Percentiles rank a stretch among this genome's conserved stretches.
Conservation (phyloP, 2,113 vertebrate species). For the Pteronura brasiliensis region DNA sequence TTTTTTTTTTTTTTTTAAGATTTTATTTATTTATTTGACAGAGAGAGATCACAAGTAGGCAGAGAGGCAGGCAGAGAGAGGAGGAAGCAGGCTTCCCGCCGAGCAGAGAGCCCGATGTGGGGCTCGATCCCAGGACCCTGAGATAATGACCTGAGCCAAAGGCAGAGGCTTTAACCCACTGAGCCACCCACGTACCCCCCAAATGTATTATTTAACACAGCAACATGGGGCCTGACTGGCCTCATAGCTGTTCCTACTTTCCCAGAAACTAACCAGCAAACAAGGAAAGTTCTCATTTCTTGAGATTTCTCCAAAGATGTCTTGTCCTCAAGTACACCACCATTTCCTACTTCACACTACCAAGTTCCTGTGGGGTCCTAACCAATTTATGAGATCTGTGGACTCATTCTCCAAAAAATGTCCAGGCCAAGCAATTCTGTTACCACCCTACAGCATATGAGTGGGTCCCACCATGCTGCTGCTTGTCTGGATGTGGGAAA, state of each 20-base stretch:
- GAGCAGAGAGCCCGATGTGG: not conserved
- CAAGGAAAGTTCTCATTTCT: not conserved
- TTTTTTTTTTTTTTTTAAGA: too few species aligned
- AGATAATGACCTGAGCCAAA: not conserved
- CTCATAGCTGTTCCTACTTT: not conserved
- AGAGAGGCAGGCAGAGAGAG: too few species aligned
- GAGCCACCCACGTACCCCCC: not conserved
- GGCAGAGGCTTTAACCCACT: not conserved
- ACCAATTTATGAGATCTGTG: not conserved
- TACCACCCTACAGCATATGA: not conserved
- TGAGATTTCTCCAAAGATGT: not conserved
- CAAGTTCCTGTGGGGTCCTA: not conserved
- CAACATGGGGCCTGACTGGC: not conserved
- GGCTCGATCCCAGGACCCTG: not conserved
- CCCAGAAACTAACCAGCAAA: not conserved
- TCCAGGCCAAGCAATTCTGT: not conserved
- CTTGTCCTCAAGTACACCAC: not conserved
- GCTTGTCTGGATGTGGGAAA: not conserved
- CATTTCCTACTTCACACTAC: not conserved
- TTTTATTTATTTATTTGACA: too few species aligned
- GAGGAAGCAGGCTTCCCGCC: too few species aligned
- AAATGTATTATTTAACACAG: not conserved
- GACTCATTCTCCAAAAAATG: not conserved
- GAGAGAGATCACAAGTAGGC: too few species aligned
- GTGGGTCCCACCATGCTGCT: not conserved